Percentiles rank a stretch among this genome's conserved stretches.
Evolutionary conservation across 2,113 vertebrate genomes (phyloP).

Genomic region (Pica pica): DNA sequence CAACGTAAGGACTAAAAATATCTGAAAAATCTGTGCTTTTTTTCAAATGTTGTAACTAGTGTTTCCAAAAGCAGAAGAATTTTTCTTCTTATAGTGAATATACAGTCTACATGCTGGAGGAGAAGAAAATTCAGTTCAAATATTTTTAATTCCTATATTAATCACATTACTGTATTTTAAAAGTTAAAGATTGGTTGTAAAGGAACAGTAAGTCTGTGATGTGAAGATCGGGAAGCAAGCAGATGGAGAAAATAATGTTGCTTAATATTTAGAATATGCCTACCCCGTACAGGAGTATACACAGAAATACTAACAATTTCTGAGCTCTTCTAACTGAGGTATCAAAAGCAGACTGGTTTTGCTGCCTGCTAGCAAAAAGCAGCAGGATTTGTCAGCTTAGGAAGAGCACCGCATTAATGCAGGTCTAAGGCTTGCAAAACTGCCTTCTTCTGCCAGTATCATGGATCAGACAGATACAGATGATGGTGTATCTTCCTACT

Average conservation of each 20-base stretch:
- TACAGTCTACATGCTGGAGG: background rate
- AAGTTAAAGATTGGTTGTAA: background rate
- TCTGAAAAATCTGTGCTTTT: background rate
- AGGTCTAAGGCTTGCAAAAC: background rate
- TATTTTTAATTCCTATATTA: background rate
- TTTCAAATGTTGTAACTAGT: background rate
- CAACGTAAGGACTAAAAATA: background rate
- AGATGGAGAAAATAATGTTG: background rate
- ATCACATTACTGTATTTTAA: background rate
- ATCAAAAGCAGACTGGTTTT: background rate
- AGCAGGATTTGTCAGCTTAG: background rate
- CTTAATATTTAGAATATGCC: background rate
- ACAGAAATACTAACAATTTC: background rate
- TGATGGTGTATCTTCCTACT: background rate
- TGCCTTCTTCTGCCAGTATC: background rate
- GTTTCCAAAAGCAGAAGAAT: background rate
- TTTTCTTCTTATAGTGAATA: background rate
- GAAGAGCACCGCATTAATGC: background rate
- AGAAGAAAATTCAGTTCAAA: background rate
- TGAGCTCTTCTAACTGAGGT: background rate
- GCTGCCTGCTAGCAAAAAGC: background rate
- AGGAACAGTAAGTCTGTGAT: background rate
- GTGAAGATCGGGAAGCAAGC: fast-evolving
- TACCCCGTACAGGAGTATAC: background rate
- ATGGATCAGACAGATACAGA: background rate